phyloP scores from a whole-genome alignment of 1,140 invertebrate genomes.

The Drosophila melanica region DNA sequence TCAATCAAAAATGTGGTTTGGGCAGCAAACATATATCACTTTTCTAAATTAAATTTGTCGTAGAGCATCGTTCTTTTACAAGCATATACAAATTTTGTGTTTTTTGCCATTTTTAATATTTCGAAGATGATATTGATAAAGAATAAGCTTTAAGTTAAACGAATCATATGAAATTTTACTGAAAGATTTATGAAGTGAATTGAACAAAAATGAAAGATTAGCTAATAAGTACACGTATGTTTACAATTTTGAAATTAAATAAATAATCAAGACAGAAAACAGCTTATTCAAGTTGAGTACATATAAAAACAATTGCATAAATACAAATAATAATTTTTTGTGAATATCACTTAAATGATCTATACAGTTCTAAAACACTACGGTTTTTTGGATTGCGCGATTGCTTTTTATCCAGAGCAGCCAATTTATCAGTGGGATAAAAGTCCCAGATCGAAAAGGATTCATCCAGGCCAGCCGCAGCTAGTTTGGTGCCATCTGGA shows the following conservation, averaged over 20 bases:
- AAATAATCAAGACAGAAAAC: slow-evolving; percentile 13
- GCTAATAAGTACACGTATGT: slow-evolving; percentile 32
- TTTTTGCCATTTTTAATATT: slow-evolving; percentile 16
- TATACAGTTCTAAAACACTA: slow-evolving; percentile 44
- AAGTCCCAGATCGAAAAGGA: slow-evolving; percentile 79
- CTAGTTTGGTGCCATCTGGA: slow-evolving; percentile 74
- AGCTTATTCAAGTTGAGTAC: slow-evolving; percentile 3
- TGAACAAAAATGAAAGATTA: slow-evolving; percentile 31
- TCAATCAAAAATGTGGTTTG: slow-evolving; percentile 11
- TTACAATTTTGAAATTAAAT: slow-evolving; percentile 41
- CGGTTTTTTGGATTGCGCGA: not conserved
- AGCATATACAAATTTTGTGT: not conserved
- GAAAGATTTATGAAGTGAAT: slow-evolving; percentile 45
- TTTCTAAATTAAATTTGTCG: slow-evolving; percentile 14
- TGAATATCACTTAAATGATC: slow-evolving; percentile 33
- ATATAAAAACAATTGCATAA: slow-evolving; percentile 6
- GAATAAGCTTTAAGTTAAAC: slow-evolving; percentile 27
- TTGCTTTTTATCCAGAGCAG: slow-evolving; percentile 13
- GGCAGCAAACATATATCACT: slow-evolving; percentile 1
- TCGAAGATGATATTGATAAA: slow-evolving; percentile 21
- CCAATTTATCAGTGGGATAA: slow-evolving; percentile 36
- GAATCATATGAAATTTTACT: slow-evolving; percentile 40
- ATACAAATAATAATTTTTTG: not conserved
- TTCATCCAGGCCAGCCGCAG: slow-evolving; percentile 71
- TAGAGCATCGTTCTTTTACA: slow-evolving; percentile 19